phyloP scores from a whole-genome alignment of 2,888 invertebrate species.

The Andrena fulva region DNA sequence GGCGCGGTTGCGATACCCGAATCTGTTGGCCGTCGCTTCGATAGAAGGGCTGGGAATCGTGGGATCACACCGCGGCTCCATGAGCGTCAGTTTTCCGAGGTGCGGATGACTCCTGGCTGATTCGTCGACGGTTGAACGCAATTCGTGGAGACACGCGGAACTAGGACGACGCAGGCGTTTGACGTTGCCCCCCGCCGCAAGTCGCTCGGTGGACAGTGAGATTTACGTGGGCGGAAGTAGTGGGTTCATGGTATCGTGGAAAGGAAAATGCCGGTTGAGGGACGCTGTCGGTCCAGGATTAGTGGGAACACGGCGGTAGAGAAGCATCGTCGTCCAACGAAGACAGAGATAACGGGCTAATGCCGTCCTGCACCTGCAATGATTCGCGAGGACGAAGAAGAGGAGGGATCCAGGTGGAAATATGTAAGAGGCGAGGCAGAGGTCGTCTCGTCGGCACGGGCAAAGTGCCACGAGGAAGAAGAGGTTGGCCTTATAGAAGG shows the following conservation, averaged over 20 bases:
- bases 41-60: not conserved
- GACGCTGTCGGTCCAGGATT: not conserved
- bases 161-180: not conserved
- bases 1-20: not conserved
- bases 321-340: conserved; percentile 39
- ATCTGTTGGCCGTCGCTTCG: not conserved
- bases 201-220: not conserved
- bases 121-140: not conserved
- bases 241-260: conserved; percentile 8
- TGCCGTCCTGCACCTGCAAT: conserved; percentile 70
- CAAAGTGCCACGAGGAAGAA: conserved; percentile 79
- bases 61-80: not conserved
- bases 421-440: conserved; percentile 76
- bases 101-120: not conserved
- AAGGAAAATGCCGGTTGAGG: conserved; percentile 42
- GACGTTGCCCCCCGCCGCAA: not conserved
- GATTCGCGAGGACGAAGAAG: conserved; percentile 70
- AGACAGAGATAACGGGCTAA: conserved; percentile 64
- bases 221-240: not conserved
- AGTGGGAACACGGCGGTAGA: conserved; percentile 27
- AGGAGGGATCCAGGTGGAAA: conserved; percentile 70
- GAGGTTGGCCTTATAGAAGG: conserved; percentile 79
- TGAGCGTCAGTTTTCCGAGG: not conserved
- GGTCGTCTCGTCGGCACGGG: conserved; percentile 77
- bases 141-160: not conserved